Evolutionary conservation across 2,797 vertebrate species (phyloP).

Genomic region (Orestias chungarensis): DNA sequence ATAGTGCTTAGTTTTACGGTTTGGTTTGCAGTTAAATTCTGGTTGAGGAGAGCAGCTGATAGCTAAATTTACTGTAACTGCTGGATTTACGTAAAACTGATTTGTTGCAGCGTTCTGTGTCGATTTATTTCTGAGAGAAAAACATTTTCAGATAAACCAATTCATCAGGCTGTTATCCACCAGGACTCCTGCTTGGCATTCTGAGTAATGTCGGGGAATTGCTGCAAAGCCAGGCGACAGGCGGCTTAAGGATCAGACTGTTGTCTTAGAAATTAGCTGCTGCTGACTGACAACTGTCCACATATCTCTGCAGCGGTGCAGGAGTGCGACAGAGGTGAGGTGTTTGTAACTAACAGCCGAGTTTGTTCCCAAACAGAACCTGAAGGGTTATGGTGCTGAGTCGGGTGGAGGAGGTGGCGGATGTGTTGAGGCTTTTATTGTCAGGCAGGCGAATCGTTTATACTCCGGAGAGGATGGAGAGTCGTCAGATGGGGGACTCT

Average conservation of each 20-base stretch:
- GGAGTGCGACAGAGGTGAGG: neutral
- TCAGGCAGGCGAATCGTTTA: constrained; percentile 21
- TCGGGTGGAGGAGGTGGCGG: neutral
- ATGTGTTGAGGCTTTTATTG: constrained; percentile 29
- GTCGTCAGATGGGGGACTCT: neutral
- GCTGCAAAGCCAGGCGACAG: neutral
- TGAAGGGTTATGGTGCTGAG: neutral
- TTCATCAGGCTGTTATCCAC: neutral
- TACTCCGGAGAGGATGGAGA: neutral
- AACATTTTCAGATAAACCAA: neutral
- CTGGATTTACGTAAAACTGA: neutral
- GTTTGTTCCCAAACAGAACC: neutral
- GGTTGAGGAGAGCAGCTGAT: neutral
- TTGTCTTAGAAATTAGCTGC: neutral
- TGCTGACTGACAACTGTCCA: neutral
- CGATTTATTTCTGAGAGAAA: neutral
- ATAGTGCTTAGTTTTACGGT: neutral
- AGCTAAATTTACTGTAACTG: neutral
- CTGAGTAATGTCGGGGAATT: neutral
- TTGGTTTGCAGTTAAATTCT: neutral
- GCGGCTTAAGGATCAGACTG: neutral
- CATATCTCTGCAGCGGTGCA: neutral
- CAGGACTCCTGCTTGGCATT: neutral
- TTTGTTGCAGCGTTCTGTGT: neutral
- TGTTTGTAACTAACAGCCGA: neutral